A percentile compares a stretch with the other conserved stretches of the same genome.
phyloP scores from a whole-genome alignment of 2,888 invertebrate species.

The Scaeva pyrastri region DNA sequence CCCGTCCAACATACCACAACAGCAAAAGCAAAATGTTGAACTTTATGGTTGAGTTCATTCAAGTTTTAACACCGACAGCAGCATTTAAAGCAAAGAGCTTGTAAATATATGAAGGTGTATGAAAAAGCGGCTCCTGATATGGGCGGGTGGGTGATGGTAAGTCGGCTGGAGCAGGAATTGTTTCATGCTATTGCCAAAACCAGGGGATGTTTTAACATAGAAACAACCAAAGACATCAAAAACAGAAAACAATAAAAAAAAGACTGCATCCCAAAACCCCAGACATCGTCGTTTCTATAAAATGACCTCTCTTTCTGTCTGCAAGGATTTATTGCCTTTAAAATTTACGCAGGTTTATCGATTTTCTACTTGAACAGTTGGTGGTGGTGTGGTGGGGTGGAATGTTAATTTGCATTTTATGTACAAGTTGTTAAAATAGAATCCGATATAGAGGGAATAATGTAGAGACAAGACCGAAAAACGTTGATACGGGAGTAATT shows the following conservation, averaged over 20 bases:
- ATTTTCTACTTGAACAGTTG: constrained; percentile 54
- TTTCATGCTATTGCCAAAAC: constrained; percentile 15
- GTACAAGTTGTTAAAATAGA: constrained; percentile 63
- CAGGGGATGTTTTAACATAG: constrained; percentile 62
- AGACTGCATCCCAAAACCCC: constrained; percentile 13
- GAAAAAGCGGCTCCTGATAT: constrained; percentile 12
- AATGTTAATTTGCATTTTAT: constrained; percentile 71
- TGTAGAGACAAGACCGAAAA: constrained; percentile 30
- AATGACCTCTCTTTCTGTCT: constrained; percentile 41
- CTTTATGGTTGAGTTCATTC: constrained; percentile 71
- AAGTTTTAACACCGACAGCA: constrained; percentile 60
- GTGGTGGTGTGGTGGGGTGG: constrained; percentile 30
- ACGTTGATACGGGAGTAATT: constrained; percentile 61
- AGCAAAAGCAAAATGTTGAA: constrained; percentile 66
- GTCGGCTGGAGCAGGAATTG: constrained; percentile 16
- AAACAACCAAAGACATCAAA: constrained; percentile 12
- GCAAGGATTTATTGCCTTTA: constrained; percentile 70
- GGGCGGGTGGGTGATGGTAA: constrained; percentile 19
- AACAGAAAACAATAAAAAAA: constrained; percentile 16
- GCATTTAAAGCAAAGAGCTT: constrained; percentile 46
- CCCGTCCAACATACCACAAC: constrained; percentile 58
- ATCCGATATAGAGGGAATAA: constrained; percentile 17
- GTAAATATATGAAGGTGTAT: constrained; percentile 51
- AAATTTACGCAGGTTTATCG: constrained; percentile 71
- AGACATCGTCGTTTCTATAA: constrained; percentile 5